Percentiles rank a stretch among this genome's conserved stretches.
phyloP scores from a whole-genome alignment of 2,888 invertebrate genomes.

The Galerucella calmariensis region DNA sequence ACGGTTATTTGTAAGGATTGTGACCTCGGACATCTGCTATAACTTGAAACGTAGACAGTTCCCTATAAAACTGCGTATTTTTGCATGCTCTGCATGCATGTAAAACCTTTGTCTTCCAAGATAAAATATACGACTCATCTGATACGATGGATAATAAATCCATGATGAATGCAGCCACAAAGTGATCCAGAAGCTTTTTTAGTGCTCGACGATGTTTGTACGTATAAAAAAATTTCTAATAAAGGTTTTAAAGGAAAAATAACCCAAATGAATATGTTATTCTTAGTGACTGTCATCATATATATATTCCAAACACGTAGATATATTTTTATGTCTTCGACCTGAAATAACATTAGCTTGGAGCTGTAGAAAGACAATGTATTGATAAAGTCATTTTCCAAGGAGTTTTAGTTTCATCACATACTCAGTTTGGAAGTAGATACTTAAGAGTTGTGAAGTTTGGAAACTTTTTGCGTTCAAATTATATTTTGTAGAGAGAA shows the following conservation, averaged over 20 bases:
- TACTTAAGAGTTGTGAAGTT: constrained; percentile 7
- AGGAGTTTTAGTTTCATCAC: constrained; percentile 2
- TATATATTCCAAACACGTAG: background rate
- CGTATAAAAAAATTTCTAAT: too few relatives aligned
- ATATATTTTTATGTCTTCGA: background rate
- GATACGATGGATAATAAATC: constrained; percentile 20
- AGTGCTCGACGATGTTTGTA: background rate
- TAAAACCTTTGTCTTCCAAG: constrained; percentile 21
- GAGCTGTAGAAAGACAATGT: background rate
- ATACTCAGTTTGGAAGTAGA: constrained; percentile 8
- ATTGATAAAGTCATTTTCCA: constrained; percentile 6
- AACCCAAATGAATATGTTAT: too few relatives aligned
- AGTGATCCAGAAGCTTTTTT: constrained; percentile 22
- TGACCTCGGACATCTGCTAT: constrained; percentile 12
- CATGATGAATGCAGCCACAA: constrained; percentile 32
- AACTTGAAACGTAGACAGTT: constrained; percentile 22
- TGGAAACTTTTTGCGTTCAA: constrained; percentile 1
- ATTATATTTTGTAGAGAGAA: constrained; percentile 11
- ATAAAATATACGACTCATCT: constrained; percentile 28
- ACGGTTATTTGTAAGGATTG: constrained; percentile 19
- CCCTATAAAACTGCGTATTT: constrained; percentile 14
- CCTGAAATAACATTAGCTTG: background rate
- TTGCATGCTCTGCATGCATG: constrained; percentile 29
- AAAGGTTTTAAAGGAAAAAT: too few relatives aligned
- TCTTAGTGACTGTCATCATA: too few relatives aligned